Base-by-base conservation (phyloP, 2,888 invertebrate species). In the Arrhopalites spinosus region DNA sequence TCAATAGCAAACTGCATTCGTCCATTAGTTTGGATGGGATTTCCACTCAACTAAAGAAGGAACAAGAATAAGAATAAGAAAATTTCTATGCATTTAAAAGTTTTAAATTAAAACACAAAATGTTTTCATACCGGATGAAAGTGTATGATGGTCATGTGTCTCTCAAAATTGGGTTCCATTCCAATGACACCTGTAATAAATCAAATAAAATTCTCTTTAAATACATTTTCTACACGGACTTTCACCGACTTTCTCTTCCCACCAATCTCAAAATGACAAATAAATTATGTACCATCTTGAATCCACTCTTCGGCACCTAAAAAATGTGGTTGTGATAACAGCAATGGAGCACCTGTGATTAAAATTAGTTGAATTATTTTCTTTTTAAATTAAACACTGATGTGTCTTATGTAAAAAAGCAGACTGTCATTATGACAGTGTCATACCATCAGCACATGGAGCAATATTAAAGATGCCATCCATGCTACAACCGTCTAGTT, bases 271-370 rank as follows among this genome's bases (percentile, higher is more conserved):
- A 36, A 36, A 36, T 7, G 36, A 36, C 36, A 36, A 7, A 11
- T 36, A 36, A 36, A 11, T 43, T 59, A n/a, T 8, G 43, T 43
- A 43, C 43, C 20, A 7, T 56, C 29, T 1, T n/a, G 13, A 1
- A 72, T 72, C 43, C 29, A 36, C 5, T 72, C 61, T 3, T 59
- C 59, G 15, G 72, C 72, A 5, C 72, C 72, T 2, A 20, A 61
- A 61, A 73, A 73, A 43, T 73, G 73, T 17, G 73, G 73, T 53
- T 66, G 56, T 13, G 67, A 67, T 13, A 73, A 29, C 23, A 67
- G 17, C 20, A 73, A 27, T 8, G 73, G 67, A 1, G 73, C 73
- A 5, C 73, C 72, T 72, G 63, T 36, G 11, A 36, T 36, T n/a
- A n/a, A n/a, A n/a, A n/a, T n/a, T 36, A 25, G 47, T 53, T 53